Evolutionary conservation across 2,888 invertebrate species (phyloP), one percentile per base, ranked within the genome.

Genomic region (Rhagophthalmus giganteus): DNA sequence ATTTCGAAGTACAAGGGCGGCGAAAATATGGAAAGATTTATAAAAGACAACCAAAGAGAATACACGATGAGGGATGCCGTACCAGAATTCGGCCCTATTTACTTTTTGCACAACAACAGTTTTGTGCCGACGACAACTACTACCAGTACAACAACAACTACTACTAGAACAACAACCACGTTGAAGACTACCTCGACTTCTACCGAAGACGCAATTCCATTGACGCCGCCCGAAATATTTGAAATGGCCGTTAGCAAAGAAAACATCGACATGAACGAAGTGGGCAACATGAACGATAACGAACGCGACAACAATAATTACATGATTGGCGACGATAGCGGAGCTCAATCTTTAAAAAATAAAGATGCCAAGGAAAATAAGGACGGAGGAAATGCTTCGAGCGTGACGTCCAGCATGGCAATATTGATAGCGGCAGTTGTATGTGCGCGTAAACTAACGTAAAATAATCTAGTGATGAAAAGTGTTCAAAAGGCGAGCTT

Each of bases 71-170:
- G 78, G 57, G 86, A 89, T 66, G 81, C 91, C 0, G 80, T 79
- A 59, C 81, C 87, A 3, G 82, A 86, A 58, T 87, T 86, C 61
- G 86, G 88, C n/a, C 85, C 85, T 15, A 80, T 87, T 34, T 93
- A 88, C 71, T 92, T 83, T 74, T 72, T 88, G 31, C 79, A 80
- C 39, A 92, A 92, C 71, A 83, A 86, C 60, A 86, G 83, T 9
- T 73, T 87, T 27, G 88, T 91, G 11, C 91, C 92, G 1, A 90
- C 89, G 7, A 90, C 87, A 0, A 83, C 84, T 0, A 81, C 85
- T 0, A 79, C 81, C 0, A 79, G 81, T 1, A 78, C 78, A 0
- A 78, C 79, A 1, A 78, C 79, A 0, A 76, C 77, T 1, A 75
- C 77, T 1, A 76, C 76, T 1, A 76, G 77, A 1, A 74, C 76